Conservation (phyloP, 2,797 vertebrate genomes). For the Lateolabrax maculatus region DNA sequence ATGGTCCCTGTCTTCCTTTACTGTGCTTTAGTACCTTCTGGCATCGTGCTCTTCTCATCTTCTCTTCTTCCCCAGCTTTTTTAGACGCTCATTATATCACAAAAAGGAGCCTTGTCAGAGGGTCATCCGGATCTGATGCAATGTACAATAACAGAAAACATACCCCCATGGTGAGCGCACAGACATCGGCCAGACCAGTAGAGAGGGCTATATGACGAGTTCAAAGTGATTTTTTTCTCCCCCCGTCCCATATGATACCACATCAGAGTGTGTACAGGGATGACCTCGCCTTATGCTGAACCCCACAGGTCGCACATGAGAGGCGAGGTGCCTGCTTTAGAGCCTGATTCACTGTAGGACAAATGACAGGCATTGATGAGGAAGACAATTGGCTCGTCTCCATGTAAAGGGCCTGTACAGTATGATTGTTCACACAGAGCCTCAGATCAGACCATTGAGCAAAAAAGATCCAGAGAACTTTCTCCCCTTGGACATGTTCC, state of each 20-base stretch:
- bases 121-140: slow-evolving; percentile 83
- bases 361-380: slow-evolving; percentile 76
- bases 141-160: slow-evolving; percentile 86
- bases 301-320: slow-evolving; percentile 71
- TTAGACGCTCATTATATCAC: slow-evolving; percentile 81
- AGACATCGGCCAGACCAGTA: slow-evolving; percentile 77
- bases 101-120: slow-evolving; percentile 78
- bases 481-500: slow-evolving; percentile 44
- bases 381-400: slow-evolving; percentile 77
- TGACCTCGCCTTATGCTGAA: slow-evolving; percentile 71
- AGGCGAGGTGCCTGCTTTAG: slow-evolving; percentile 70
- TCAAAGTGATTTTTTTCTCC: slow-evolving; percentile 62
- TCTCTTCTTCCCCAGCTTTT: slow-evolving; percentile 74
- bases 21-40: slow-evolving; percentile 72
- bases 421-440: slow-evolving; percentile 75
- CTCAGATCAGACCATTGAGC: slow-evolving; percentile 41
- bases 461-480: slow-evolving; percentile 44
- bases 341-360: slow-evolving; percentile 75
- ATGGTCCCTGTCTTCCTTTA: slow-evolving; percentile 80
- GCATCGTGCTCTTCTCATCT: slow-evolving; percentile 72
- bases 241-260: slow-evolving; percentile 66
- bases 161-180: slow-evolving; percentile 73
- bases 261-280: slow-evolving; percentile 74
- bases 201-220: slow-evolving; percentile 75
- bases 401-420: slow-evolving; percentile 60